Evolutionary conservation across 2,797 vertebrate species (phyloP), one percentile per base, ranked within the genome.

Genomic region (Cirrhinus mrigala): DNA sequence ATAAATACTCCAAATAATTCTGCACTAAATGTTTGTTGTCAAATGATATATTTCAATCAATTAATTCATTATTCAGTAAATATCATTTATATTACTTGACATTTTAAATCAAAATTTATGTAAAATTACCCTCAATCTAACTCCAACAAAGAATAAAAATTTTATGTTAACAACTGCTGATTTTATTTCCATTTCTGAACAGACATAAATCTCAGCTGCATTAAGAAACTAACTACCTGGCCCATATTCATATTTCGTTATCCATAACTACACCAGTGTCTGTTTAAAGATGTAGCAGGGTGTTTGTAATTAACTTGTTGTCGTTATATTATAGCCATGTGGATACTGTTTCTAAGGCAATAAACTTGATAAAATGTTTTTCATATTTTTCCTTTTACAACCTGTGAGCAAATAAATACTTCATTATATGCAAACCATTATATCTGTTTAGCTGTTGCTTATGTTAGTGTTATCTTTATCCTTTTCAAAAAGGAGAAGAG

Each of bases 261-360:
- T 71, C 3, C 15, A 71, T 81, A 58, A 82, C 54, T 14, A 6
- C 37, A 69, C 20, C 20, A 58, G 52, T 48, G 73, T 50, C 37
- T 58, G 2, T 48, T 66, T 86, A 56, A 82, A 82, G 24, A 62
- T 54, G 44, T 20, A 52, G 66, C 33, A 68, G 37, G 48, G 4
- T 50, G 48, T 27, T 16, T 58, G 40, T 82, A n/a, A 81, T 82
- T 58, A 60, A 82, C 46, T 50, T 20, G 12, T 74, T 46, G 48
- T 37, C 12, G 0, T 40, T 58, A 33, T 76, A 70, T 78, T 14
- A 71, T 71, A 62, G 62, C 27, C 29, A 29, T 71, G 76, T 6
- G 2, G 66, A 78, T 73, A 52, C 1, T 11, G 40, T 20, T 76
- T 78, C 62, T 46, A 33, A n/a, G 75, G 16, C 11, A 73, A 62